Conservation (phyloP, 2,113 vertebrate species). For the Taxidea taxus region DNA sequence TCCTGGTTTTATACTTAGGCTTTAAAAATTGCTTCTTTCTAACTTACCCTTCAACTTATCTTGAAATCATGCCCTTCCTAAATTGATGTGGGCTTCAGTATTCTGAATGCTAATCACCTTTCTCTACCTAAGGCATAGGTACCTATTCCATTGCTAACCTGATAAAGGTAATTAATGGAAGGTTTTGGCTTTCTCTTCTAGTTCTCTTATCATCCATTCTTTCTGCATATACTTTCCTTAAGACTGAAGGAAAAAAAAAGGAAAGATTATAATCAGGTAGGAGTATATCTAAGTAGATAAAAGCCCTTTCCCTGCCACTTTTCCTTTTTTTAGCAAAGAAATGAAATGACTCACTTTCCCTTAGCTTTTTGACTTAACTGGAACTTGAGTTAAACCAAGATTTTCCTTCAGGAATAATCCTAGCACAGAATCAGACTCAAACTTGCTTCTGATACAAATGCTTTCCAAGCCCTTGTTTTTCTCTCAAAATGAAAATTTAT, state of each 20-base stretch:
- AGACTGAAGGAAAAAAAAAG: neutral
- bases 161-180: conserved; percentile 54
- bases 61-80: conserved; percentile 53
- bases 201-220: neutral
- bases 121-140: conserved; percentile 9
- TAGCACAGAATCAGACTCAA: conserved; percentile 8
- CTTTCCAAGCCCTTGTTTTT: neutral
- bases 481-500: conserved; percentile 22
- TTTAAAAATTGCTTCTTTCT: conserved; percentile 35
- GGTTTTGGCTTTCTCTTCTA: neutral
- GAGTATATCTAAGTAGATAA: conserved; percentile 26
- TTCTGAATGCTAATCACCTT: conserved; percentile 56
- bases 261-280: conserved; percentile 18
- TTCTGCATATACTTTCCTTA: conserved; percentile 27
- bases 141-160: neutral
- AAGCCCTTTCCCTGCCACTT: neutral
- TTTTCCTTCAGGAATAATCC: neutral
- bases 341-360: neutral
- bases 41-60: conserved; percentile 54
- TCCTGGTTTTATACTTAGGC: neutral
- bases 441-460: neutral
- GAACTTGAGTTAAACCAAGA: neutral
- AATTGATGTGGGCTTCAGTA: neutral
- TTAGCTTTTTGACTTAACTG: neutral
- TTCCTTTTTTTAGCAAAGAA: neutral